Percentiles rank a stretch among this genome's conserved stretches.
These are phyloP conservation scores for Opisthocomus hoazin DNA, from an alignment of 2,113 vertebrate species.

Conservation along the genomic window DNA sequence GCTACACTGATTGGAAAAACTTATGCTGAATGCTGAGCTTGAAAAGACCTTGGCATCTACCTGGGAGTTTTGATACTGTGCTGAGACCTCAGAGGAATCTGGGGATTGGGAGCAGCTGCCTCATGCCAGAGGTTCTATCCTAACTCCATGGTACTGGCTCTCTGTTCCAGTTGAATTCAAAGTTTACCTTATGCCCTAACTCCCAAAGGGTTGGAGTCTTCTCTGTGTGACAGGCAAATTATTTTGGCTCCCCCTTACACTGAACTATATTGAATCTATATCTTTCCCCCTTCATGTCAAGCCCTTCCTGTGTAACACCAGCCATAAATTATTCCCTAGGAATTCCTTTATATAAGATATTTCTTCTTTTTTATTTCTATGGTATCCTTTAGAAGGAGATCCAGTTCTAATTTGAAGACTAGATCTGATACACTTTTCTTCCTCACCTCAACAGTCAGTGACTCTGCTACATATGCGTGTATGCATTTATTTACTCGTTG, in stretches of 20 bases:
- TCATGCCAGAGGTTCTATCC: background rate
- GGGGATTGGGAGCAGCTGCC: background rate
- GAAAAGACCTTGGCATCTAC: fast-evolving
- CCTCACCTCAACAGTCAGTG: background rate
- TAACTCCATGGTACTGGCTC: background rate
- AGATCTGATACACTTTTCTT: background rate
- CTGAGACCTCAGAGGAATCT: background rate
- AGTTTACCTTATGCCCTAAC: background rate
- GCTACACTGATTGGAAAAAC: background rate
- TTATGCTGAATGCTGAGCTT: background rate
- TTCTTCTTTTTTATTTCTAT: background rate
- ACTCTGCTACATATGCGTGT: background rate
- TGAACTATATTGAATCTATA: background rate
- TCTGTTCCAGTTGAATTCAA: background rate
- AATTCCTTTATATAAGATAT: background rate
- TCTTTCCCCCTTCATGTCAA: background rate
- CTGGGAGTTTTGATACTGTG: background rate
- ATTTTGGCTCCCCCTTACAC: background rate
- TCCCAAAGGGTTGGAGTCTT: background rate
- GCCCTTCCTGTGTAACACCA: background rate
- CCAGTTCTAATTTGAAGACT: background rate
- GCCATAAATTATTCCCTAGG: background rate
- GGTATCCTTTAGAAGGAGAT: background rate
- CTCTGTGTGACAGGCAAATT: background rate
- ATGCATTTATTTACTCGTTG: background rate